Evolutionary conservation across 1,140 invertebrate species (phyloP).

Genomic region (Triops longicaudatus): DNA sequence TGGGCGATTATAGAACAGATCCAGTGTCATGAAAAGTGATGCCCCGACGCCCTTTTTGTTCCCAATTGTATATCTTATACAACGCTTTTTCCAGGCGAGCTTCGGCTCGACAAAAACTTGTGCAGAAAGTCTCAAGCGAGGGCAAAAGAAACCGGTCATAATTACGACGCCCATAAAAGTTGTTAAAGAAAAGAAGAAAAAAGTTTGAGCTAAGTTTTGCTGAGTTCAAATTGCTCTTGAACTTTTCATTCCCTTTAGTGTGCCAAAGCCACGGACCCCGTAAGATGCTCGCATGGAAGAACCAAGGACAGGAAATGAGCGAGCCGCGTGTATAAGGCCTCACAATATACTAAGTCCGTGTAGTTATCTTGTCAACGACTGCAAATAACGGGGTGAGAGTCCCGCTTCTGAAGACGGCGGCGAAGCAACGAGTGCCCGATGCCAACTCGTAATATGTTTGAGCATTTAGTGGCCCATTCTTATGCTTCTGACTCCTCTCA

Average conservation of each 20-base stretch:
- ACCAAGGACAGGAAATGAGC: slow-evolving; percentile 10
- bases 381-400: slow-evolving; percentile 10
- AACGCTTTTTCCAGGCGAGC: background rate
- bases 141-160: background rate
- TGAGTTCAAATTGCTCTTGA: background rate
- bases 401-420: background rate
- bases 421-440: background rate
- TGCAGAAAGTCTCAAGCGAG: background rate
- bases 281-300: background rate
- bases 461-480: background rate
- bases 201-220: background rate
- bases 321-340: background rate
- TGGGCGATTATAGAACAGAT: background rate
- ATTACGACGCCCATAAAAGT: slow-evolving; percentile 12
- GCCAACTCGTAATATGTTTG: background rate
- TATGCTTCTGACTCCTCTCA: background rate
- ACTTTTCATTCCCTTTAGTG: background rate
- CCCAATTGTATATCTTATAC: background rate
- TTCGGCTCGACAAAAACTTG: no score
- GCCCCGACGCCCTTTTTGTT: background rate
- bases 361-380: slow-evolving; percentile 15
- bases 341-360: background rate
- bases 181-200: background rate
- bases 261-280: background rate
- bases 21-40: slow-evolving; percentile 1